A percentile compares a stretch with the other conserved stretches of the same genome.
Conservation (phyloP, 2,888 invertebrate species). For the Drosophila putrida region DNA sequence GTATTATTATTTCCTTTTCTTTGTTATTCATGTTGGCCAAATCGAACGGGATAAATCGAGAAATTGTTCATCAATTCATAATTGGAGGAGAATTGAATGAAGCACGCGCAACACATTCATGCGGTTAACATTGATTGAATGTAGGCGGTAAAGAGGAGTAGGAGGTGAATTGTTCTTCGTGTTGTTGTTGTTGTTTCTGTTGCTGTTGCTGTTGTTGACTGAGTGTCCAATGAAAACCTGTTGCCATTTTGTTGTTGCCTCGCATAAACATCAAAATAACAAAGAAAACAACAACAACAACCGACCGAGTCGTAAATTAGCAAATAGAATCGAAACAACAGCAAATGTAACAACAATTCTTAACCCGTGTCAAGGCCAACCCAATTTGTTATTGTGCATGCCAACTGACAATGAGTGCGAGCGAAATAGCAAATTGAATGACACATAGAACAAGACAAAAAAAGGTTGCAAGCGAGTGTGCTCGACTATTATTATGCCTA, state of each 20-base stretch:
- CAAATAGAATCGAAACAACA: conserved; percentile 54
- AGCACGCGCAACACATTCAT: conserved; percentile 66
- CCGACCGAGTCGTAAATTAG: conserved; percentile 62
- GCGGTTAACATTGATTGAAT: conserved; percentile 43
- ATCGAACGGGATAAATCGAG: conserved; percentile 65
- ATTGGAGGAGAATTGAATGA: conserved; percentile 59
- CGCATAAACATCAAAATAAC: conserved; percentile 48
- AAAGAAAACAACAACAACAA: conserved; percentile 23
- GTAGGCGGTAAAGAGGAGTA: background rate
- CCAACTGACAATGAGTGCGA: conserved; percentile 16
- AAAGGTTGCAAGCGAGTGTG: background rate
- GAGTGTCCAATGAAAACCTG: conserved; percentile 63
- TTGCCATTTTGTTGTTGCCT: conserved; percentile 58
- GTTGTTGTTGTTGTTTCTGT: conserved; percentile 3
- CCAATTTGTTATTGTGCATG: conserved; percentile 55
- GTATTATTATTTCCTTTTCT: background rate
- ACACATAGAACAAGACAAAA: background rate
- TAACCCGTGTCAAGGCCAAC: conserved; percentile 64
- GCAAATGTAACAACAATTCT: conserved; percentile 43
- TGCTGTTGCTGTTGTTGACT: too few relatives aligned
- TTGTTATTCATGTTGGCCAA: conserved; percentile 27
- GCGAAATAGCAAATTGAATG: background rate
- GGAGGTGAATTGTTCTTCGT: conserved; percentile 10
- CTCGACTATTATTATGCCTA: background rate
- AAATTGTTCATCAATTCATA: conserved; percentile 68